These are phyloP conservation scores for Eulacestoma nigropectus DNA, from an alignment of 2,113 vertebrate species.

Conservation along the genomic window DNA sequence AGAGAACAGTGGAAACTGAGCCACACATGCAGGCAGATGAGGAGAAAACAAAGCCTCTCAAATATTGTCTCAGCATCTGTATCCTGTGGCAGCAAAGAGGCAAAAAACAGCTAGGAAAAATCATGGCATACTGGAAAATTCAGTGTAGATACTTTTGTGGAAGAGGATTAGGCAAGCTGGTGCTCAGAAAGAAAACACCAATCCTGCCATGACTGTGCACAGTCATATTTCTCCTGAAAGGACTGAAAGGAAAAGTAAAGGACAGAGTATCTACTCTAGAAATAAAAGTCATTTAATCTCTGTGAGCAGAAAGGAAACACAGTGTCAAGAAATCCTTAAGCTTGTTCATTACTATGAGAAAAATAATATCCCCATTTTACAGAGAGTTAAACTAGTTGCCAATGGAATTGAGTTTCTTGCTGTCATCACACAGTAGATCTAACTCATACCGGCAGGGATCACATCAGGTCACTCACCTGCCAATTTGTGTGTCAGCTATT, in stretches of 20 bases:
- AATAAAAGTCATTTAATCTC: neutral
- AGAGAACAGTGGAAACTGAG: neutral
- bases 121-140: neutral
- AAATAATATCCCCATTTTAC: neutral
- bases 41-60: constrained; percentile 12
- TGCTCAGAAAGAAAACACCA: neutral
- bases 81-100: neutral
- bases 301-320: neutral
- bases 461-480: neutral
- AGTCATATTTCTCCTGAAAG: neutral
- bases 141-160: neutral
- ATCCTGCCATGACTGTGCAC: neutral
- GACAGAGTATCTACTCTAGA: neutral
- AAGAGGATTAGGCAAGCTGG: neutral
- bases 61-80: neutral
- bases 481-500: neutral
- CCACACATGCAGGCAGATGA: neutral
- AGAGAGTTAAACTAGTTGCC: neutral
- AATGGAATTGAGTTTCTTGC: neutral
- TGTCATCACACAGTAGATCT: neutral
- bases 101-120: neutral
- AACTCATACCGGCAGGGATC: neutral
- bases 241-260: neutral
- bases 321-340: neutral
- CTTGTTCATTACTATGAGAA: neutral